Evolutionary conservation across 2,113 vertebrate species (phyloP), one percentile per base, ranked within the genome.

Genomic region (Chloropsis hardwickii): DNA sequence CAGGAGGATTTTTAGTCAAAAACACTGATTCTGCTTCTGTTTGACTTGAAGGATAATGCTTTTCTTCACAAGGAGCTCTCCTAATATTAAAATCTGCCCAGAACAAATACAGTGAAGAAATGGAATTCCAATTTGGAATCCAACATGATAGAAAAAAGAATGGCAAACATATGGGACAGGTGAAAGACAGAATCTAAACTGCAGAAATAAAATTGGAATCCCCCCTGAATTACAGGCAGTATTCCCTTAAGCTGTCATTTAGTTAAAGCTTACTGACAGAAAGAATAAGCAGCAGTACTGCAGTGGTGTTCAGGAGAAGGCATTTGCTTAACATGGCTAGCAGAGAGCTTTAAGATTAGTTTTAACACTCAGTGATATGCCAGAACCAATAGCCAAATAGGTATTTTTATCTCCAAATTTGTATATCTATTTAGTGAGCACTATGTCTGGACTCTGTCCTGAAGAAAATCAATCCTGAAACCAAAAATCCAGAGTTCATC

Each of bases 381-480:
- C 33, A 83, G 50, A 66, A 81, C 28, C 1, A 1, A 80, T 37
- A 88, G 77, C 25, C 71, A 77, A 51, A 76, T 21, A 54, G 1
- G 6, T 57, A 72, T 74, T 35, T 61, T 86, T 79, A 50, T 57
- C 45, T 47, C 33, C 56, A 51, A 76, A 86, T 15, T 17, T 53
- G 35, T 40, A 33, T 22, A 53, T 80, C 31, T 94, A 12, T 25
- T 94, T 81, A 85, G 25, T 1, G 3, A 66, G 28, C 10, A 27
- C 31, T 88, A 12, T 31, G 61, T 80, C 53, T 66, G 39, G 33
- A 88, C 45, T 90, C 58, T 47, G 27, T 64, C 58, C 29, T 35
- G 47, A 96, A 94, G 47, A 62, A 23, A 95, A 67, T 64, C 82
- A 45, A 33, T 81, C 40, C 73, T 81, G 76, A 92, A 81, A 89